Evolutionary conservation across 2,113 vertebrate species (phyloP).

Genomic region (Neodon shergylaensis): DNA sequence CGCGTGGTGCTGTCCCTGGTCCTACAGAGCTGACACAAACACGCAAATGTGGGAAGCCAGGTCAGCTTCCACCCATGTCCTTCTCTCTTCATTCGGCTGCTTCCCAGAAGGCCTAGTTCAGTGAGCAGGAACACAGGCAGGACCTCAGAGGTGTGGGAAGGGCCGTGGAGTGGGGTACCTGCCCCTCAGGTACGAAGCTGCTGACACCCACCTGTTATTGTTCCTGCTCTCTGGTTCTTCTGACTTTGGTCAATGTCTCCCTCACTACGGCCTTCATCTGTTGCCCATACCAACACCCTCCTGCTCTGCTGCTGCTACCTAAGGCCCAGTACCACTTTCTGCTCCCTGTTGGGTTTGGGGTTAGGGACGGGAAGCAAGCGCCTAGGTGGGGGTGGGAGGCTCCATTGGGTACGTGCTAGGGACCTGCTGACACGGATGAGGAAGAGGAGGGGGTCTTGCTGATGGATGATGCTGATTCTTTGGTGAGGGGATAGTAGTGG

Average conservation of each 20-base stretch:
- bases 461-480: slow-evolving; percentile 71
- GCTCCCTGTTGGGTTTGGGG: slow-evolving; percentile 27
- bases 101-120: background rate
- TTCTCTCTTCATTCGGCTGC: background rate
- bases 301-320: background rate
- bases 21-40: background rate
- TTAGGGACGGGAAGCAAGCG: background rate
- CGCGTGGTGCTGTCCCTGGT: background rate
- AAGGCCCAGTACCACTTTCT: background rate
- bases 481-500: slow-evolving; percentile 55
- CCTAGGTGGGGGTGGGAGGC: background rate
- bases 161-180: background rate
- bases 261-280: slow-evolving; percentile 55
- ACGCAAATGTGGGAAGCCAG: background rate
- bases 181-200: background rate
- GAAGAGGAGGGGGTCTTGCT: slow-evolving; percentile 73
- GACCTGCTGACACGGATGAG: slow-evolving; percentile 67
- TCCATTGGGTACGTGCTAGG: slow-evolving; percentile 42
- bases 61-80: background rate
- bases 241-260: background rate
- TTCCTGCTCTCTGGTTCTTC: background rate
- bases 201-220: background rate
- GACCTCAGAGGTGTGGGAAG: background rate
- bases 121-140: background rate
- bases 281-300: background rate